Percentiles rank a stretch among this genome's conserved stretches.
phyloP scores from a whole-genome alignment of 2,113 vertebrate genomes.

The Vulpes vulpes region DNA sequence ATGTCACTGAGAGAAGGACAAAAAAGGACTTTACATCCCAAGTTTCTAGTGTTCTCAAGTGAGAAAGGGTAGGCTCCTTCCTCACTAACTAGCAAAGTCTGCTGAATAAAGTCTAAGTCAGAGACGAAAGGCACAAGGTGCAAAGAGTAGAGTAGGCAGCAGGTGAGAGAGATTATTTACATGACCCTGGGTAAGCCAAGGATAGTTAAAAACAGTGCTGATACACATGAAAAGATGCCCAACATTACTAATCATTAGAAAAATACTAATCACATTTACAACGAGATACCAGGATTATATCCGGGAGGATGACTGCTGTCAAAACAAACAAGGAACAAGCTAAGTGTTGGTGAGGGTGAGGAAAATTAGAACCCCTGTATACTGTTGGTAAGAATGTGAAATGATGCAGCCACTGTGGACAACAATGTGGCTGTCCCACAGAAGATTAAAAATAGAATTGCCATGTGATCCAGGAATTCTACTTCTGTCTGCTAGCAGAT shows the following conservation, averaged over 20 bases:
- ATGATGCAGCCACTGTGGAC: not conserved
- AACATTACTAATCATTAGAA: not conserved
- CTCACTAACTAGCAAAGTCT: not conserved
- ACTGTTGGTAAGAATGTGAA: not conserved
- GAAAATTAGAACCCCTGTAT: not conserved
- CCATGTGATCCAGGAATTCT: not conserved
- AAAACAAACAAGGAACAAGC: not conserved
- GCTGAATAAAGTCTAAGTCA: not conserved
- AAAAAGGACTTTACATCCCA: not conserved
- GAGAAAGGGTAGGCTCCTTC: not conserved
- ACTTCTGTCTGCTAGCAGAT: not conserved
- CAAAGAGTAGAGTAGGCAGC: not conserved
- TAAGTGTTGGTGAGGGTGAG: not conserved
- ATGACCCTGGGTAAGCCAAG: not conserved
- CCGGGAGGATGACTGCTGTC: not conserved
- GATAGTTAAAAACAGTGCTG: not conserved
- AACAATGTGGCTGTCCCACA: not conserved
- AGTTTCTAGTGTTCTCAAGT: not conserved
- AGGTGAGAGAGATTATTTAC: not conserved
- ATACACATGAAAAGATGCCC: not conserved
- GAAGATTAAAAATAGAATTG: not conserved
- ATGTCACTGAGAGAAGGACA: not conserved
- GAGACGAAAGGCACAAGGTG: not conserved
- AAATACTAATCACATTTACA: not conserved
- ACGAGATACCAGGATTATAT: not conserved